Conservation (phyloP, 2,888 invertebrate genomes). For the Monoplex corrugatus region DNA sequence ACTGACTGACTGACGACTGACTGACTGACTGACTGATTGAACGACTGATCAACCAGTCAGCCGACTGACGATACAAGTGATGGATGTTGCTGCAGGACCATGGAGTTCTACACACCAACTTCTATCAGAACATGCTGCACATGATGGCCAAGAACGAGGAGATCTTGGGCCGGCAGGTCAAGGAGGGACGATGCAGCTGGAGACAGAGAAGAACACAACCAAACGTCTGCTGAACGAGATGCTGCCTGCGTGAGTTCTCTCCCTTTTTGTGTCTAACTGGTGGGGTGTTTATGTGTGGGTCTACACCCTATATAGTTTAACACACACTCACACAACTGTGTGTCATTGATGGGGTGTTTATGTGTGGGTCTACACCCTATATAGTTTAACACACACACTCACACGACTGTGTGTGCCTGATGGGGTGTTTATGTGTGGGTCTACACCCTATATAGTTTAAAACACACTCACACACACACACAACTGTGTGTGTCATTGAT, state of each 20-base stretch:
- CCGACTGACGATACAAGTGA: too few species aligned
- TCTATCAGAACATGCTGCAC: constrained; percentile 40
- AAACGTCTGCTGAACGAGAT: constrained; percentile 29
- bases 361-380: neutral
- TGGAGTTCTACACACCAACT: constrained; percentile 10
- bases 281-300: neutral
- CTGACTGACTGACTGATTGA: too few species aligned
- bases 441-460: too few species aligned
- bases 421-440: neutral
- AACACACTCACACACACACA: too few species aligned
- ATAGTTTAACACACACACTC: neutral
- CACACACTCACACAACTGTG: too few species aligned
- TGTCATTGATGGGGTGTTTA: neutral
- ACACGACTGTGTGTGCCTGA: neutral
- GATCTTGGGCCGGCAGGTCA: neutral
- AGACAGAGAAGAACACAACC: constrained; percentile 30
- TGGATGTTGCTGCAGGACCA: neutral
- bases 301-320: neutral
- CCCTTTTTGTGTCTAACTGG: neutral
- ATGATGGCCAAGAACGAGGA: constrained; percentile 41
- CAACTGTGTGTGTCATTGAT: too few species aligned
- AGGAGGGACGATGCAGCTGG: constrained; percentile 14
- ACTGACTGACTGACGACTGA: too few species aligned
- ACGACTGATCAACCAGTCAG: too few species aligned
- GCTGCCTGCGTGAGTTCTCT: constrained; percentile 21